Base-by-base conservation (phyloP, 2,888 invertebrate genomes). In the Drosophila tripunctata region DNA sequence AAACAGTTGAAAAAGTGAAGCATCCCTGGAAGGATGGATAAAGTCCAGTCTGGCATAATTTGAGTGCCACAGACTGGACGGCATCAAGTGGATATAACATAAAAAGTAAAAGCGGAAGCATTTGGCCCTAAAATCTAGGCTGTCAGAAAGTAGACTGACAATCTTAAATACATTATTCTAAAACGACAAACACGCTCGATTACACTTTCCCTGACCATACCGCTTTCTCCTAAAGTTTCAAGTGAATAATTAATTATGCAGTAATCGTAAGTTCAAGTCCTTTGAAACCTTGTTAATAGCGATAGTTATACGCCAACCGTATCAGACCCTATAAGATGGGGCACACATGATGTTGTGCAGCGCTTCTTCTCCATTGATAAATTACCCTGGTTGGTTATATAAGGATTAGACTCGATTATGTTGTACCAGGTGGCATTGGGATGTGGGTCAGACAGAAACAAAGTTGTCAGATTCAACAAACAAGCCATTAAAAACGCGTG, bases 1-100 rank as follows among this genome's bases (percentile, higher is more conserved):
- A 81, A 87, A 87, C 81, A 68, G 69, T 73, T 76, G 64, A 77
- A 84, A 86, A 72, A 55, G 36, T 43, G 35, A 40, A 22, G 40
- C 51, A 27, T 36, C 21, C 45, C 57, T 35, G 4, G 4, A 10
- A 1, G 27, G 10, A 3, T 10, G 51, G 48, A 30, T 15, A 50
- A 55, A 44, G 36, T 6, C n/a, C n/a, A 72, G 36, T 43, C 54
- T 55, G 38, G 38, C 57, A 72, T 67, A 77, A 74, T 73, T 74
- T 72, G 40, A 40, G 50, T 55, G 54, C 57, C 38, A 4, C 40
- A 45, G 35, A 76, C 66, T 50, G 72, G 66, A 51, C 72, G 64
- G 31, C 57, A 43, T 64, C 71, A 71, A 57, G 48, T 21, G 31
- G 12, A 45, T 31, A 30, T 43, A 38, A n/a, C n/a, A n/a, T n/a